Base-by-base conservation (phyloP, 2,888 invertebrate species). In the Conchocele bisecta region DNA sequence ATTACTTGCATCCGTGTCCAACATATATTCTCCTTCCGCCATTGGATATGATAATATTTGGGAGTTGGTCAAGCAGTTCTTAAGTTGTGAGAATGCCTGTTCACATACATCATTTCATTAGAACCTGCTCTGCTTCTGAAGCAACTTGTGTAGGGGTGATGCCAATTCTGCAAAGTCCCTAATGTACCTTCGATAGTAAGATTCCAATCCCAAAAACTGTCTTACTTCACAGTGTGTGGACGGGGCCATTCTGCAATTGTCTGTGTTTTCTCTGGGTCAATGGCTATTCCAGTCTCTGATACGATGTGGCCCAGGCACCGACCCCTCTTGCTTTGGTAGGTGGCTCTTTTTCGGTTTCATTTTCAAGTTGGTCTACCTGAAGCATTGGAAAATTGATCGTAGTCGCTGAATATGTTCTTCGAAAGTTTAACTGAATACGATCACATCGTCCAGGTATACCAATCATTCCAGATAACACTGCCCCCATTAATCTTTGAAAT, bases 291-390 rank as follows among this genome's bases (percentile, higher is more conserved):
- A 9, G 9, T 6, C 15, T 48, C 48, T 26, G 48, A 48, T 13
- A 48, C n/a, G 11, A 24, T 26, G 28, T 48, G 48, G n/a, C 67
- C 67, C 7, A 60, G 35, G 42, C 54, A 60, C 1, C 53, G 1
- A 13, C 56, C 61, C 22, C 50, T 44, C 22, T 41, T 63, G 20
- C 37, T 69, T 29, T 63, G n/a, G 63, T 5, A 69, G 29, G 26
- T 57, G 56, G 29, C 69, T 63, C 51, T 56, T 63, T 42, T 61
- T 63, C 17, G 61, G 56, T 56, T 63, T 68, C 17, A 60, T 26
- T 9, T 6, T 26, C 22, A 60, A 28, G 15, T 42, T 42, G 2
- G 65, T 58, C 24, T 9, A 24, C 20, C 58, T 28, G 1, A 67
- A 37, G 17, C 66, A 13, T 26, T 54, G n/a, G 1, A 59, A 57